Evolutionary conservation across 1,140 invertebrate genomes (phyloP).

Genomic region (Formica exsecta): DNA sequence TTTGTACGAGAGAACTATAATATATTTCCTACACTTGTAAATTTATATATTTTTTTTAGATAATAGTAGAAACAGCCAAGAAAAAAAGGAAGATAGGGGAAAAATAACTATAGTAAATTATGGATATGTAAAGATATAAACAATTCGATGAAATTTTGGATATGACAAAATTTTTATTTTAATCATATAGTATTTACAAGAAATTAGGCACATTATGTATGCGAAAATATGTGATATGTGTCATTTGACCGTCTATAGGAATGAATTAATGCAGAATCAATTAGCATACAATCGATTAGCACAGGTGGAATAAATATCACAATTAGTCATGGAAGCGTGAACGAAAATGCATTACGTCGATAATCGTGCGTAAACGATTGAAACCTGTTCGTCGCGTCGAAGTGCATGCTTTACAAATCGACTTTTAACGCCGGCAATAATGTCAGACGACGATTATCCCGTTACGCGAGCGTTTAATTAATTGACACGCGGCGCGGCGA

Average conservation of each 20-base stretch:
- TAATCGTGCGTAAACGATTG: slow-evolving; percentile 46
- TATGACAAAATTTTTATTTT: neutral
- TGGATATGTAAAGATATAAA: neutral
- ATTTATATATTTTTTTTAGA: neutral
- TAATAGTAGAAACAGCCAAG: no score
- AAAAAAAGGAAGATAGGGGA: neutral
- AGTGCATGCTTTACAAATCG: slow-evolving; percentile 28
- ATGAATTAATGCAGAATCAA: slow-evolving; percentile 24
- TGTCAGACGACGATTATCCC: slow-evolving; percentile 31
- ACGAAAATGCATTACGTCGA: slow-evolving; percentile 33
- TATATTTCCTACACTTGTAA: neutral
- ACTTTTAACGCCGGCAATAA: slow-evolving; percentile 60
- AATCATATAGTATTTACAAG: no score
- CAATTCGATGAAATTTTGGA: neutral
- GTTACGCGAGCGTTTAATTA: slow-evolving; percentile 56
- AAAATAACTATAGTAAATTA: neutral
- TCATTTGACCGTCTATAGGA: neutral
- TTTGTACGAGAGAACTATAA: neutral
- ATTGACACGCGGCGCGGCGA: slow-evolving; percentile 17
- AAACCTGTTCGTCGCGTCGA: slow-evolving; percentile 39
- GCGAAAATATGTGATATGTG: neutral
- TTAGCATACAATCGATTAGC: slow-evolving; percentile 4
- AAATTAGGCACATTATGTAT: neutral
- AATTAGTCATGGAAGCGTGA: slow-evolving; percentile 38
- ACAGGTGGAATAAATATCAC: slow-evolving; percentile 17